Conservation (phyloP, 2,113 vertebrate genomes). For the human region DNA sequence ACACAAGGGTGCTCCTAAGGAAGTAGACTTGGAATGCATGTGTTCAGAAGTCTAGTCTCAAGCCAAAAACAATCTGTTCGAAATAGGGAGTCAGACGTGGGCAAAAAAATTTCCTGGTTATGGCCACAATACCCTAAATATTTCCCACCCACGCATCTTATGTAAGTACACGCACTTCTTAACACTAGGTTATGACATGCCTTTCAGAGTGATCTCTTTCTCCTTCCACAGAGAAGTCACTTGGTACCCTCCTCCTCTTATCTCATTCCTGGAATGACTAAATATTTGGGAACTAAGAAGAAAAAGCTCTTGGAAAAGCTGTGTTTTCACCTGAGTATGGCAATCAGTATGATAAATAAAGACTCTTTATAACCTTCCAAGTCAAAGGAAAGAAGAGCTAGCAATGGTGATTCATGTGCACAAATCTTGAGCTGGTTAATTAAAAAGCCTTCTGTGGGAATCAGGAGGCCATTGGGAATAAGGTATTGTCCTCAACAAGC, state of each 20-base stretch:
- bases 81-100: neutral
- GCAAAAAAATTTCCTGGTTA: neutral
- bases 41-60: neutral
- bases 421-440: neutral
- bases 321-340: neutral
- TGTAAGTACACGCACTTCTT: neutral
- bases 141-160: neutral
- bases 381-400: neutral
- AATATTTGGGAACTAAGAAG: neutral
- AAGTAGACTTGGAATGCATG: neutral
- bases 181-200: neutral
- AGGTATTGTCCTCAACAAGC: neutral
- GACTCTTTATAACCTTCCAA: neutral
- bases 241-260: neutral
- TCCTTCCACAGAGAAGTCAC: neutral
- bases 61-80: neutral
- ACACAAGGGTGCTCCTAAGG: conserved; percentile 19
- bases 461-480: neutral
- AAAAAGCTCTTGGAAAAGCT: neutral
- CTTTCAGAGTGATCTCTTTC: neutral
- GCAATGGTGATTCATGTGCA: neutral
- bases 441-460: neutral
- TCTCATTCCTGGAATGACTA: neutral
- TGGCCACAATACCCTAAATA: neutral
- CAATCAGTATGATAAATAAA: neutral